Evolutionary conservation across 2,113 vertebrate genomes (phyloP).

Genomic region (Atherinomorus stipes): DNA sequence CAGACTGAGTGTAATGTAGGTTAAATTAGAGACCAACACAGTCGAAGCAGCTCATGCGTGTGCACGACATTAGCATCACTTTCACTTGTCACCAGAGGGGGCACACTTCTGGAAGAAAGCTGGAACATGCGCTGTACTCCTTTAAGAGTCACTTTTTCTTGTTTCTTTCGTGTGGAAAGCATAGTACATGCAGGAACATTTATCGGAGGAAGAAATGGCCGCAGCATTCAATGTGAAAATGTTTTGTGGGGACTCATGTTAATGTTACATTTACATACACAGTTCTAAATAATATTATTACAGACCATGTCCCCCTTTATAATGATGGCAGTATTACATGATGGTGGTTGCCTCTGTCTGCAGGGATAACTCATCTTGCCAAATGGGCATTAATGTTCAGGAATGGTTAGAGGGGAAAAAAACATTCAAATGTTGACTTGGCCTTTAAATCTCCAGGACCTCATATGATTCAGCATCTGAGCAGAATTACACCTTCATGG

Average conservation of each 20-base stretch:
- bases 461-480: background rate
- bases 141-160: background rate
- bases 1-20: no score
- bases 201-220: background rate
- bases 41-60: no score
- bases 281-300: background rate
- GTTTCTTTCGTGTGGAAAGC: background rate
- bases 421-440: background rate
- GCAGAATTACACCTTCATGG: background rate
- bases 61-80: no score
- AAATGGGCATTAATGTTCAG: no score
- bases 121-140: no score
- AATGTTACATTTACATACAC: background rate
- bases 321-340: background rate
- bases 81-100: no score
- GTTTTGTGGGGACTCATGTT: background rate
- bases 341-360: background rate
- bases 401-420: no score
- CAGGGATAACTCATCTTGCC: no score
- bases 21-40: no score
- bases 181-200: no score
- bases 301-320: background rate
- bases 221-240: background rate
- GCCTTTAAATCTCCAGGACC: background rate
- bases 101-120: no score